Evolutionary conservation across 2,888 invertebrate genomes (phyloP), one percentile per base, ranked within the genome.

Genomic region (Tiphia femorata): DNA sequence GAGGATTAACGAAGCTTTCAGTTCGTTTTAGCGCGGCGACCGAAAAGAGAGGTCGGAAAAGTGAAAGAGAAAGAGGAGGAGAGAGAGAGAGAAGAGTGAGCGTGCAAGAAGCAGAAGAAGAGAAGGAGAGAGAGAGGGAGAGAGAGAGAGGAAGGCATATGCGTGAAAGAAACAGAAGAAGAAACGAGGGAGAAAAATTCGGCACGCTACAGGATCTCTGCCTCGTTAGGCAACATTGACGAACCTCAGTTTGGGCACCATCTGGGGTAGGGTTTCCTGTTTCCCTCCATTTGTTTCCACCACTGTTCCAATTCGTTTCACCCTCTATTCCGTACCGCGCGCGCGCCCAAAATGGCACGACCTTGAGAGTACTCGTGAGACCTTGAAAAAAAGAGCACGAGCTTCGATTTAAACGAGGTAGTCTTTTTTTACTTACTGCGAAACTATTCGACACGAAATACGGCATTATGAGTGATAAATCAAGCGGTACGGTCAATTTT

Each of bases 1-100:
- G 8, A 6, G 20, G 37, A 44, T 60, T 63, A 60, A 27, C 41
- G 46, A 20, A 49, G 56, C 53, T 43, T 49, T 46, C 50, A 56
- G 58, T 54, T 58, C 42, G 25, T 49, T 37, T 44, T 12, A n/a
- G 5, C 25, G 40, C 29, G n/a, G n/a, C n/a, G n/a, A n/a, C n/a
- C n/a, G n/a, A n/a, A n/a, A n/a, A n/a, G n/a, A n/a, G n/a, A n/a
- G n/a, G n/a, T n/a, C n/a, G n/a, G n/a, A n/a, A n/a, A n/a, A n/a
- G n/a, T n/a, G n/a, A n/a, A n/a, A n/a, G n/a, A n/a, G n/a, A n/a
- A n/a, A n/a, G 12, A 42, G 12, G 19, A 8, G 16, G 6, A 21
- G 20, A 12, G 16, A 10, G 35, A 19, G 40, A 49, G 25, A 29
- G 14, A 16, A 6, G 19, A 43, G 7, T n/a, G 38, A 16, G n/a